These are phyloP conservation scores for Andricus grossulariae DNA, from an alignment of 1,140 invertebrate species.

Conservation along the genomic window DNA sequence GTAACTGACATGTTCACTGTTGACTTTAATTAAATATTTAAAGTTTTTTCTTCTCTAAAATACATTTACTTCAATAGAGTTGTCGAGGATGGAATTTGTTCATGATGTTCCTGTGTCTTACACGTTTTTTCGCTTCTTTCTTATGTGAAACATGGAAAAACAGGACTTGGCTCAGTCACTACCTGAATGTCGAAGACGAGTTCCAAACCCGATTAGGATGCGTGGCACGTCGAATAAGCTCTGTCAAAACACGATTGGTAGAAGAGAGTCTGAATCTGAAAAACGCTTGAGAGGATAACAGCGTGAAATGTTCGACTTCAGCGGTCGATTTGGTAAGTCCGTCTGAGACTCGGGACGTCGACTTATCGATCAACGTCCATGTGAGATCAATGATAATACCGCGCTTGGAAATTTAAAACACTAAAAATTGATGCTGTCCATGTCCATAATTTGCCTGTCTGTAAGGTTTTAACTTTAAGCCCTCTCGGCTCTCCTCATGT, in stretches of 20 bases:
- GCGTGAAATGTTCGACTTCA: not conserved
- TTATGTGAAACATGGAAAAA: constrained; percentile 4
- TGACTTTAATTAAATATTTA: no score
- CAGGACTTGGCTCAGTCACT: not conserved
- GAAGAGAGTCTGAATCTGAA: not conserved
- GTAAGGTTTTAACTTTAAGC: not conserved
- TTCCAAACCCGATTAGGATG: constrained; percentile 1
- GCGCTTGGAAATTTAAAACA: constrained; percentile 13
- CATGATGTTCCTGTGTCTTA: not conserved
- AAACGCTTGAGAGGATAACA: not conserved
- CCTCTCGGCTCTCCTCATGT: constrained; percentile 6
- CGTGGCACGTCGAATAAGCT: constrained; percentile 24
- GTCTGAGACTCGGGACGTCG: not conserved
- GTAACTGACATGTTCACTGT: no score
- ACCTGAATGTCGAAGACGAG: constrained; percentile 13
- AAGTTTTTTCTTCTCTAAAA: no score
- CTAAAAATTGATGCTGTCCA: constrained; percentile 5
- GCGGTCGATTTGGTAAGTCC: not conserved
- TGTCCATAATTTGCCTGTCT: not conserved
- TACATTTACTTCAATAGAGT: no score
- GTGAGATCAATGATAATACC: not conserved
- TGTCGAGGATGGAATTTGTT: not conserved
- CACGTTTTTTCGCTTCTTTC: constrained; percentile 8
- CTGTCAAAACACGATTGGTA: constrained; percentile 25
- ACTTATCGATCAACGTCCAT: constrained; percentile 8